Conservation (phyloP, 2,888 invertebrate genomes). For the Drosophila helvetica region DNA sequence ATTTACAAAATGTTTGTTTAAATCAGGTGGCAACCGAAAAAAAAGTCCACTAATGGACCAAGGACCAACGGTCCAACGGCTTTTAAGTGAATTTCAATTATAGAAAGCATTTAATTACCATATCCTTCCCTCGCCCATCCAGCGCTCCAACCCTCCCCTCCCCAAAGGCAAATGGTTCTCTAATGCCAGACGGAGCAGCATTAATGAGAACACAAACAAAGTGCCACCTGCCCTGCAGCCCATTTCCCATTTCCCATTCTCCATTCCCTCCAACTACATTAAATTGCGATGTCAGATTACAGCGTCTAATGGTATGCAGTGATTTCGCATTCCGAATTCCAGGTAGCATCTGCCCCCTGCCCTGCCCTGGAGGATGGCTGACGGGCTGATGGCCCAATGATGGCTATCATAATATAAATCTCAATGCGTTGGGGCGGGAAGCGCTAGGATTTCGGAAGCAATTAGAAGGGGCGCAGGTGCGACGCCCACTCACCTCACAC, state of each 20-base stretch:
- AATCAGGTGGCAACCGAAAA: constrained; percentile 1
- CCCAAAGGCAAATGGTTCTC: constrained; percentile 64
- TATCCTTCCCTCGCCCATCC: constrained; percentile 5
- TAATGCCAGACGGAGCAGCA: constrained; percentile 55
- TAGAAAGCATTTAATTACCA: constrained; percentile 69
- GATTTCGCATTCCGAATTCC: constrained; percentile 47
- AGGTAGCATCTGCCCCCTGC: constrained; percentile 28
- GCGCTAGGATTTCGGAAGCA: constrained; percentile 68
- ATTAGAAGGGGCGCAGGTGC: constrained; percentile 49
- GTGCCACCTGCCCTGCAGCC: constrained; percentile 32
- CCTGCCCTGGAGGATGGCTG: constrained; percentile 22
- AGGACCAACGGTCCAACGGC: constrained; percentile 7
- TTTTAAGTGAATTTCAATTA: constrained; percentile 64
- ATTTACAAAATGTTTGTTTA: not conserved
- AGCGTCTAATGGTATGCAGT: constrained; percentile 65
- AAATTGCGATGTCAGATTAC: constrained; percentile 66
- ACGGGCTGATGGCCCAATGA: constrained; percentile 59
- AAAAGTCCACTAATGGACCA: constrained; percentile 11
- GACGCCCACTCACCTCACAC: not conserved
- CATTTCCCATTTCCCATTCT: constrained; percentile 29
- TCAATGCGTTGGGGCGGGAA: constrained; percentile 25
- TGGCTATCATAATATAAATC: constrained; percentile 75
- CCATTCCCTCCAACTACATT: constrained; percentile 25
- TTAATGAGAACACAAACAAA: constrained; percentile 35
- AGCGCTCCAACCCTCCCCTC: no score